Base-by-base conservation (phyloP, 2,888 invertebrate genomes). In the Amorpha juglandis region DNA sequence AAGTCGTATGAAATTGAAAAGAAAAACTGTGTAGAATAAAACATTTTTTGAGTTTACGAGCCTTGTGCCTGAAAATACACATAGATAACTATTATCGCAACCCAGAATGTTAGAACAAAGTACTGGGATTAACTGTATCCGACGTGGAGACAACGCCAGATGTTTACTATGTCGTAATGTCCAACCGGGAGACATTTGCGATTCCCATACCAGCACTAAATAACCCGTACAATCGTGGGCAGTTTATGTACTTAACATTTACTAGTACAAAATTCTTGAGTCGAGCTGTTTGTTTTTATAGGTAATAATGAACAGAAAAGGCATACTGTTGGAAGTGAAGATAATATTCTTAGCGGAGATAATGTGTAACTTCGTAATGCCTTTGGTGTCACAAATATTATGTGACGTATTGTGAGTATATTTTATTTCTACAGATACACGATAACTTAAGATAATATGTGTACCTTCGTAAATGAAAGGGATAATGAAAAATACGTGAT, bases 201-300 rank as follows among this genome's bases (percentile, higher is more conserved):
- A 58, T 11, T 58, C 58, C 58, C 58, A 42, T 19, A 58, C 38
- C 58, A 42, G 19, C 42, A 42, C 42, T 58, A 58, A 42, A 58
- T 42, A 58, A 58, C 42, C 38, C 0, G 16, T 11, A 6, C 19
- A 19, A 58, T 58, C 19, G 52, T 52, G 33, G 52, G 6, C 52
- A 52, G 52, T 21, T 52, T 42, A 19, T 58, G 42, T 38, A 11
- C 51, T 55, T 55, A 38, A 55, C 55, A 16, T 55, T 55, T 38
- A 38, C 38, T 51, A 9, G 35, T 42, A 27, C 27, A 42, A 38
- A 19, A 55, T 16, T 55, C 55, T 55, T 55, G 55, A 27, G 27
- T 11, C 21, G 21, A 35, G 35, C 16, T 14, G 16, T 19, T 58
- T 16, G 58, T 42, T 58, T 58, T 42, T 38, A 12, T 55, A 55